A percentile compares a stretch with the other conserved stretches of the same genome.
Evolutionary conservation across 2,113 vertebrate genomes (phyloP).

Genomic region (Melanerpes formicivorus): DNA sequence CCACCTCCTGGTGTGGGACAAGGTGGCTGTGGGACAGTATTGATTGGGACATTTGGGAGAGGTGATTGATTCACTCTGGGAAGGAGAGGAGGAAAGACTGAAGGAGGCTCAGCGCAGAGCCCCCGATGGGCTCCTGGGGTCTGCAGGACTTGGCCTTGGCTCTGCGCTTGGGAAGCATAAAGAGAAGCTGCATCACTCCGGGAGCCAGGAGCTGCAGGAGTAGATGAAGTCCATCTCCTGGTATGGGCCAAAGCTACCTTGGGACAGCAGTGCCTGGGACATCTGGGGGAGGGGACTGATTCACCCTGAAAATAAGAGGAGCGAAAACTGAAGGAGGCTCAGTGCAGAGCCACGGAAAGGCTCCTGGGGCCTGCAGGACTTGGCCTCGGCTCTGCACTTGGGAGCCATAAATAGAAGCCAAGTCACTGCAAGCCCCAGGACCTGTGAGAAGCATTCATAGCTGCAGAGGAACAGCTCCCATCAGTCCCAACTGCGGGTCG

Average conservation of each 20-base stretch:
- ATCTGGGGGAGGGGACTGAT: too few species aligned
- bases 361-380: fast-evolving
- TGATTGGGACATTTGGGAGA: too few species aligned
- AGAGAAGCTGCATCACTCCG: not conserved
- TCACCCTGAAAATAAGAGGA: fast-evolving
- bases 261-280: too few species aligned
- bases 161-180: not conserved
- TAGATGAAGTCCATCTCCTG: not conserved
- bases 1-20: not conserved
- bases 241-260: not conserved
- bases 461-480: not conserved
- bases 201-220: not conserved
- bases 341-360: fast-evolving
- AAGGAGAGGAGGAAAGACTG: fast-evolving
- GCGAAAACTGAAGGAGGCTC: too few species aligned
- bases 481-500: not conserved
- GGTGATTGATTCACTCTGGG: not conserved
- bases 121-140: fast-evolving
- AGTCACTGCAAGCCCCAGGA: not conserved
- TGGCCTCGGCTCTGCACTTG: not conserved
- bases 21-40: not conserved
- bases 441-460: slow-evolving; percentile 14
- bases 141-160: fast-evolving
- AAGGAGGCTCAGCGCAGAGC: not conserved
- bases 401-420: not conserved